Conservation (phyloP, 2,797 vertebrate genomes). For the Oceanodroma leucorhoa region DNA sequence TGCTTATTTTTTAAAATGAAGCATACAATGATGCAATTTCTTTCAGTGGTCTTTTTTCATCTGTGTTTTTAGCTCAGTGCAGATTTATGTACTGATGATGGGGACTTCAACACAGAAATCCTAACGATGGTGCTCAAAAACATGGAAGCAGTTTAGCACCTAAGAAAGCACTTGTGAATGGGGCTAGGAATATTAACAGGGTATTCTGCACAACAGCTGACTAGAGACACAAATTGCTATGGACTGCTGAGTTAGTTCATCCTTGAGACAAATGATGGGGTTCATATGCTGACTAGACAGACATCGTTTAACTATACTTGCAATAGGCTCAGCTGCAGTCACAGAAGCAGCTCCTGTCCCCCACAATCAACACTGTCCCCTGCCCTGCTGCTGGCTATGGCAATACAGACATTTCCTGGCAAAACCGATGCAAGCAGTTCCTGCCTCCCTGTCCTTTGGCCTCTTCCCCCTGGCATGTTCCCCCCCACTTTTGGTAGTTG, state of each 20-base stretch:
- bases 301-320: neutral
- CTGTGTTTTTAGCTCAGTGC: neutral
- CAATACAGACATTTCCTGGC: neutral
- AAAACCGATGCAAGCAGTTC: neutral
- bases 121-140: neutral
- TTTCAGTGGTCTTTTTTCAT: neutral
- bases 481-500: neutral
- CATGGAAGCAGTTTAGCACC: neutral
- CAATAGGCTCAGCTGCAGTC: neutral
- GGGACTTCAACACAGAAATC: neutral
- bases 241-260: neutral
- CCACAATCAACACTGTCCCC: too few relatives aligned
- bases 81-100: neutral
- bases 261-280: neutral
- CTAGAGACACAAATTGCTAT: neutral
- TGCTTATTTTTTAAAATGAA: neutral
- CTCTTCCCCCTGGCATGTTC: rapidly evolving
- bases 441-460: neutral
- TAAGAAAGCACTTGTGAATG: neutral
- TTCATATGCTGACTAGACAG: neutral
- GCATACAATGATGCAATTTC: rapidly evolving
- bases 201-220: neutral
- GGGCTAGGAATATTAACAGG: neutral
- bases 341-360: neutral
- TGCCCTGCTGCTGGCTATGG: neutral